Percentiles rank a stretch among this genome's conserved stretches.
Conservation (phyloP, 2,113 vertebrate species). For the Promerops cafer region DNA sequence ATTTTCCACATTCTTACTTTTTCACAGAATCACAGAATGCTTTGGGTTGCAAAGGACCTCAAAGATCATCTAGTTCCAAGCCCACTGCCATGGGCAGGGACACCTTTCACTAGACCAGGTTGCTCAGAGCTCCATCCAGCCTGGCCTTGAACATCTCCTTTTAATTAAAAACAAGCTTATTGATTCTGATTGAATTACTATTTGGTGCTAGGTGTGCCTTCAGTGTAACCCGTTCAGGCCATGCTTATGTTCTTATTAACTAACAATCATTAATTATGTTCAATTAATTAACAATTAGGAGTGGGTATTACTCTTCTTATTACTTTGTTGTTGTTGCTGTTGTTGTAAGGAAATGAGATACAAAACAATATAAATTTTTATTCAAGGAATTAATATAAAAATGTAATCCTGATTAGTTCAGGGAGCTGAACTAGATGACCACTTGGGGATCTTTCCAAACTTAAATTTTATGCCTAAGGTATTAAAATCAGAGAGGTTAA, state of each 20-base stretch:
- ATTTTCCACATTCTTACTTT: neutral
- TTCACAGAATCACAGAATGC: neutral
- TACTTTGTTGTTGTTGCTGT: neutral
- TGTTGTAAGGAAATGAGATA: neutral
- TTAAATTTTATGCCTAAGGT: neutral
- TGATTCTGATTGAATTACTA: neutral
- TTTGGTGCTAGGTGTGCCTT: neutral
- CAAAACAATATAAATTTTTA: neutral
- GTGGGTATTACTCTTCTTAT: accelerated
- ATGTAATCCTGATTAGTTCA: neutral
- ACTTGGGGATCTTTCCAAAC: neutral
- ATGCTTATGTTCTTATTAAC: neutral
- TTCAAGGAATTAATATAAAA: neutral
- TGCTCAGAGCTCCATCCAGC: neutral
- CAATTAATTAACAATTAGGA: neutral
- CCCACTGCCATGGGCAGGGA: neutral
- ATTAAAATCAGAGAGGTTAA: neutral
- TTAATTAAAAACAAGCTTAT: neutral
- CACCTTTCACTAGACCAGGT: neutral
- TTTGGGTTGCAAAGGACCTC: neutral
- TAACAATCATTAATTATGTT: neutral
- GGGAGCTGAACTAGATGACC: neutral
- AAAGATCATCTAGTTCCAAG: neutral
- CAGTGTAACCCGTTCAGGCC: neutral
- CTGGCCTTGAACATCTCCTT: neutral